These are phyloP conservation scores for Discoglossus pictus DNA, from an alignment of 2,797 vertebrate species.

Conservation along the genomic window DNA sequence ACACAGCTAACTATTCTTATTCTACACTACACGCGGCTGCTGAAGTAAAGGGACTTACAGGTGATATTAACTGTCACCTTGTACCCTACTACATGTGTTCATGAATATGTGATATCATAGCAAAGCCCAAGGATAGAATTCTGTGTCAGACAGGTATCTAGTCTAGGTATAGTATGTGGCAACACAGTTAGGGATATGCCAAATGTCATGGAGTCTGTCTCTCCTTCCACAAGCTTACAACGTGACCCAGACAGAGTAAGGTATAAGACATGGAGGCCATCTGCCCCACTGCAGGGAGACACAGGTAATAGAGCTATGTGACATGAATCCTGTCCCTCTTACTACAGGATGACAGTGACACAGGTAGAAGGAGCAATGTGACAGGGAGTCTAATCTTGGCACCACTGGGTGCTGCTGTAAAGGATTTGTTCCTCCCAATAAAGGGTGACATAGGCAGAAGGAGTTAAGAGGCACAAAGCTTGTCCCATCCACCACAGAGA, in stretches of 20 bases:
- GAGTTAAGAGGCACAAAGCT: background rate
- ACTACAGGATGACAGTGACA: no score
- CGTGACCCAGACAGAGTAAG: no score
- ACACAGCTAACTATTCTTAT: background rate
- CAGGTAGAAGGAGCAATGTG: no score
- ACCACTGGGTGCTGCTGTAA: no score
- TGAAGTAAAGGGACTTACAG: background rate
- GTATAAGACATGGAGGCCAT: no score
- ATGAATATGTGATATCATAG: background rate
- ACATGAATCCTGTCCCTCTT: no score
- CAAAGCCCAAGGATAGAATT: background rate
- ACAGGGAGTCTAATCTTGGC: no score
- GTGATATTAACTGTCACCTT: constrained; percentile 1
- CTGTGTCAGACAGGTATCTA: no score
- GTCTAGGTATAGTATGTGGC: background rate
- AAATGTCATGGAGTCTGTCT: background rate
- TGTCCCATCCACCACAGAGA: background rate
- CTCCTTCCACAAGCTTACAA: background rate
- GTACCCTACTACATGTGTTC: background rate
- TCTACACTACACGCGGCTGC: background rate
- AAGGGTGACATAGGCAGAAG: background rate
- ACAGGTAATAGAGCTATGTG: no score
- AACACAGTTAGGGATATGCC: background rate
- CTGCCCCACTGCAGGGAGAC: no score
- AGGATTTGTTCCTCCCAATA: no score